Evolutionary conservation across 1,140 invertebrate species (phyloP).

Genomic region (Chlorops oryzae): DNA sequence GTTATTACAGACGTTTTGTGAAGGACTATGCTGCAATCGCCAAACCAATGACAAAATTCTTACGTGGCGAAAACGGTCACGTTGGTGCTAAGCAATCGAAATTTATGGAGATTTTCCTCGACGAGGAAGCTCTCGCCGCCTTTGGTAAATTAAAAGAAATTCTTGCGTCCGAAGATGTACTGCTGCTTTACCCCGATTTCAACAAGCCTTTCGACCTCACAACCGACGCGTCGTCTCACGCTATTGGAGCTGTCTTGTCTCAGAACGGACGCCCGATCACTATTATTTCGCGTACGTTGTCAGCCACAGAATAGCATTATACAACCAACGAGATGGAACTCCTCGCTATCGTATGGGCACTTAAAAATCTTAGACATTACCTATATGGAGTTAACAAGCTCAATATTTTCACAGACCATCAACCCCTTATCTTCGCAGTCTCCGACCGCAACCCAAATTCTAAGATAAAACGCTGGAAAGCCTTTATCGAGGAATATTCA

Average conservation of each 20-base stretch:
- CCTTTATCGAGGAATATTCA: constrained; percentile 8
- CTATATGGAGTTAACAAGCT: constrained; percentile 5
- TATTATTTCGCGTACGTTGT: constrained; percentile 14
- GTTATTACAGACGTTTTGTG: constrained; percentile 18
- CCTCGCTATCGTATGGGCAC: constrained; percentile 8
- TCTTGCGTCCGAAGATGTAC: constrained; percentile 42
- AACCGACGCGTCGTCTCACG: constrained; percentile 27
- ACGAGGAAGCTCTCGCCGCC: constrained; percentile 20
- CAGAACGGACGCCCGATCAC: constrained; percentile 24
- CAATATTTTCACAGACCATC: constrained; percentile 14
- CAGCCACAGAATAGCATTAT: constrained; percentile 3
- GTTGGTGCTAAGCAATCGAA: constrained; percentile 9
- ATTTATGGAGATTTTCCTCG: constrained; percentile 6
- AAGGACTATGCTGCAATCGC: constrained; percentile 14
- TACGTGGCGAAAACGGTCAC: constrained; percentile 13
- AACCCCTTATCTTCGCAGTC: constrained; percentile 11
- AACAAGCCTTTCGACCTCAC: constrained; percentile 32
- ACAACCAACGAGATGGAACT: constrained; percentile 13
- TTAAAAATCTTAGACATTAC: constrained; percentile 8
- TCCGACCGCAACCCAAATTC: constrained; percentile 10
- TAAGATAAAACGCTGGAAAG: constrained; percentile 11
- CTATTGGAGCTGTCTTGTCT: constrained; percentile 34
- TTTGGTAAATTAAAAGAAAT: constrained; percentile 45
- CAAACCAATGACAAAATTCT: constrained; percentile 9
- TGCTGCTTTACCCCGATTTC: constrained; percentile 40